Evolutionary conservation across 2,888 invertebrate genomes (phyloP), one percentile per base, ranked within the genome.

Genomic region (Eubasilissa splendida): DNA sequence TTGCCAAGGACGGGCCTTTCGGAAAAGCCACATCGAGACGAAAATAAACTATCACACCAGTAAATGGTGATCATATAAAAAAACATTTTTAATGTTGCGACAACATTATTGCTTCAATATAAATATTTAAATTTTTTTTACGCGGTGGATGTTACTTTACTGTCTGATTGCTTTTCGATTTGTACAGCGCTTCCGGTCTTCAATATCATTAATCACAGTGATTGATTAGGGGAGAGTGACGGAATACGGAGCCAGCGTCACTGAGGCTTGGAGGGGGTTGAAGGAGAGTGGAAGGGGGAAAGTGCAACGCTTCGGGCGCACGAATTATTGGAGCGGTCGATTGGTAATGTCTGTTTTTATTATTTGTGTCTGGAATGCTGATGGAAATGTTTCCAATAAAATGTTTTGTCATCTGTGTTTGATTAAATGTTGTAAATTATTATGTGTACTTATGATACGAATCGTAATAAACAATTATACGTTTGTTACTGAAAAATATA

Each of bases 191-290:
- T 33, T 7, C 42, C 7, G 31, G 33, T 63, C 33, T 33, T 7
- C 42, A 4, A 22, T 33, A 33, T 33, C 74, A 80, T 80, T 73
- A 80, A 80, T 80, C 80, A 80, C 59, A 12, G 77, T 80, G 80
- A 80, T 80, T 80, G 80, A 80, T 80, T 77, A 74, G 54, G 42
- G 74, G 63, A 63, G 63, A 63, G 33, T 63, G 63, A 63, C 63
- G 63, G 63, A 33, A 11, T 63, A 33, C 42, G 12, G 63, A 12
- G 33, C 33, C 1, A 22, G 22, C 22, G 22, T 22, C 22, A 22
- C 22, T 22, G 22, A 22, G 22, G 22, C 22, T 22, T 7, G 63
- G 63, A 5, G 63, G 33, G 12, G 63, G 33, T 10, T 3, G 63
- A 5, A 11, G 63, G 22, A 4, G 59, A 12, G n/a, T 11, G 5